These are phyloP conservation scores for Ptychobarbus kaznakovi DNA, from an alignment of 2,797 vertebrate species.

Conservation along the genomic window DNA sequence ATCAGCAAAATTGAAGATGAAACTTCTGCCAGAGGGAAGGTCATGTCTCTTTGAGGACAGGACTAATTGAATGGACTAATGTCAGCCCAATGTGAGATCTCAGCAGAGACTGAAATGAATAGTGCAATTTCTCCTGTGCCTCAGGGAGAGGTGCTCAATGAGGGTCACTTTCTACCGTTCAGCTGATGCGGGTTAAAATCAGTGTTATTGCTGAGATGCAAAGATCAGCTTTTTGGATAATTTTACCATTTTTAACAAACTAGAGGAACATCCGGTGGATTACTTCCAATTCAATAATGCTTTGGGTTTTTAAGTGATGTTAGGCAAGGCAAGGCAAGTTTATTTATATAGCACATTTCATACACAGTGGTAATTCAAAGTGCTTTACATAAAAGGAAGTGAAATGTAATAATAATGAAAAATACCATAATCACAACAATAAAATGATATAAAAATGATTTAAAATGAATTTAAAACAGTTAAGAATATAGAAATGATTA, in stretches of 20 bases:
- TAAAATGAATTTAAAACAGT: too few relatives aligned
- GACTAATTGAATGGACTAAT: constrained; percentile 44
- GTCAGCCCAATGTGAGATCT: constrained; percentile 39
- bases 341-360: too few relatives aligned
- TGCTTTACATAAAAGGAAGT: too few relatives aligned
- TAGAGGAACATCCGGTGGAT: neutral
- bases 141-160: constrained; percentile 32
- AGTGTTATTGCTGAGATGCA: constrained; percentile 1
- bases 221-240: neutral
- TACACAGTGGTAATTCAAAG: too few relatives aligned
- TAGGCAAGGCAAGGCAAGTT: too few relatives aligned
- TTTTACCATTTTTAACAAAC: neutral
- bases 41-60: constrained; percentile 32
- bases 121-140: constrained; percentile 37
- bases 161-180: constrained; percentile 29
- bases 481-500: too few relatives aligned
- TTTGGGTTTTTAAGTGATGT: neutral
- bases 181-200: constrained; percentile 31
- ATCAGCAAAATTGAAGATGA: constrained; percentile 15
- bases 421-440: too few relatives aligned
- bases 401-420: too few relatives aligned
- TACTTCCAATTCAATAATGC: neutral
- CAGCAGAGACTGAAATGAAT: constrained; percentile 49
- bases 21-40: constrained; percentile 11
- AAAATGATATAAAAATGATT: too few relatives aligned